A percentile compares a stretch with the other conserved stretches of the same genome.
Evolutionary conservation across 2,797 vertebrate species (phyloP).

Genomic region (Pangasius krempfi): DNA sequence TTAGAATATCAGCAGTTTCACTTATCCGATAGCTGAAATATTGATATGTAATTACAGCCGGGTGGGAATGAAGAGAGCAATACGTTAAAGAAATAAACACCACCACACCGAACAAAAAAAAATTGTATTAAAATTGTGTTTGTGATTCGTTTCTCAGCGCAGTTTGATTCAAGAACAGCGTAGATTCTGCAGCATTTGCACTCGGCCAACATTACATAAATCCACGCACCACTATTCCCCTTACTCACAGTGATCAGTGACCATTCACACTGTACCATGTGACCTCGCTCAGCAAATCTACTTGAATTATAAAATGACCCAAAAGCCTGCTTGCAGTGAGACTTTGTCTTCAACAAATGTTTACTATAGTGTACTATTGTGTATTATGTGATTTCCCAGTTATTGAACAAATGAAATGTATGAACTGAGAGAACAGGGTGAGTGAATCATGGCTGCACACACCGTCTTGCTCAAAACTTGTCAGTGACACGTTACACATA

Average conservation of each 20-base stretch:
- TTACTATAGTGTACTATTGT: neutral
- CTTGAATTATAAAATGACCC: neutral
- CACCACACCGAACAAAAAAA: neutral
- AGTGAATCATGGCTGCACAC: neutral
- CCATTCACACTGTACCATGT: neutral
- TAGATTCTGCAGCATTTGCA: too few species aligned
- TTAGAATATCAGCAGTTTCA: slow-evolving; percentile 77
- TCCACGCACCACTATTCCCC: neutral
- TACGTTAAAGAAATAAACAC: slow-evolving; percentile 58
- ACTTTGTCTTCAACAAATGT: neutral
- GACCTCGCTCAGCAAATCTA: neutral
- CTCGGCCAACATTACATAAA: neutral
- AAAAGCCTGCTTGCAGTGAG: neutral
- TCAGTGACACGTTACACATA: neutral
- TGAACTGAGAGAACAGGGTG: neutral
- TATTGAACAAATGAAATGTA: neutral
- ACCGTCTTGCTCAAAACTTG: neutral
- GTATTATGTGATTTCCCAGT: neutral
- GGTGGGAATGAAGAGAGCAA: slow-evolving; percentile 69
- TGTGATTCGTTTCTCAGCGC: neutral
- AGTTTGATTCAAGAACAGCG: neutral
- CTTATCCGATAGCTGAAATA: slow-evolving; percentile 76
- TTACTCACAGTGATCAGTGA: neutral
- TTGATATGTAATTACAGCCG: slow-evolving; percentile 79
- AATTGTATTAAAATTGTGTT: neutral